Evolutionary conservation across 1,140 invertebrate species (phyloP).

Genomic region (Luehdorfia chinensis): DNA sequence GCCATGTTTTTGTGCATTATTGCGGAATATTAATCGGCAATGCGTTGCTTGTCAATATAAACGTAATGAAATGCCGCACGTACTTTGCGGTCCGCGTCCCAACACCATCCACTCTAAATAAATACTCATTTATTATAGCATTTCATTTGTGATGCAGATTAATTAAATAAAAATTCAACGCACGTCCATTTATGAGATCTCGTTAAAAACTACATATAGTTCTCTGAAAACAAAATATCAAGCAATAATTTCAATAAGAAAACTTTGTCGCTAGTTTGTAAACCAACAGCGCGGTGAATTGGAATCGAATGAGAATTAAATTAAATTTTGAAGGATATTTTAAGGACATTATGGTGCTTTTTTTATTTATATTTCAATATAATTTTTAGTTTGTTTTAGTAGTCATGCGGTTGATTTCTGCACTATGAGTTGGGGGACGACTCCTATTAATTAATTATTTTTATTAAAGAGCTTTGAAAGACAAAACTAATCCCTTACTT

Average conservation of each 20-base stretch:
- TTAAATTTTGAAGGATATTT: constrained; percentile 6
- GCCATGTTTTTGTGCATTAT: constrained; percentile 48
- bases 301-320: constrained; percentile 15
- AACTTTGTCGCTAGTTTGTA: constrained; percentile 12
- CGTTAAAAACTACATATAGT: background rate
- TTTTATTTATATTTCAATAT: no score
- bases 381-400: no score
- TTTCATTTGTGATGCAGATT: constrained; percentile 9
- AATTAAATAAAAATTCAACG: background rate
- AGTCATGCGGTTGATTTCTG: no score
- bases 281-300: constrained; percentile 8
- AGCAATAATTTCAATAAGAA: constrained; percentile 16
- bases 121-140: constrained; percentile 18
- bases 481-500: no score
- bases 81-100: constrained; percentile 39
- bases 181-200: no score
- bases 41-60: constrained; percentile 50
- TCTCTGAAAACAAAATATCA: constrained; percentile 5
- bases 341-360: background rate
- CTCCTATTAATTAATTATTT: no score
- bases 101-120: constrained; percentile 31
- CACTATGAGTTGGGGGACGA: no score
- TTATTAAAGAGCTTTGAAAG: no score
- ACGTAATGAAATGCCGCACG: constrained; percentile 47
- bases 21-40: constrained; percentile 50